Conservation (phyloP, 1,140 invertebrate genomes). For the Nylanderia fulva region DNA sequence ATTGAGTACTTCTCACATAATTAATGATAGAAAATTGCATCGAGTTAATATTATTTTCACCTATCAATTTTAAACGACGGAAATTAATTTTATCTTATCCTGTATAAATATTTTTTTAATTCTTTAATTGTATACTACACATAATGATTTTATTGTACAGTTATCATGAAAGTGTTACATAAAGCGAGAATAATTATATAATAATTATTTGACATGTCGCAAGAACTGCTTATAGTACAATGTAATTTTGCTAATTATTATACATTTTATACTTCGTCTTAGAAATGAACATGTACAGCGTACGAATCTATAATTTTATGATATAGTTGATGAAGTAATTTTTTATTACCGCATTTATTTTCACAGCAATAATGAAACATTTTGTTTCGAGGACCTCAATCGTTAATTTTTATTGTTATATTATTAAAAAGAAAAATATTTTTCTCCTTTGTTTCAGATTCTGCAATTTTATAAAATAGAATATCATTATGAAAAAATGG, state of each 20-base stretch:
- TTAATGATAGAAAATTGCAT: neutral
- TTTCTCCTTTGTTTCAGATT: conserved; percentile 87
- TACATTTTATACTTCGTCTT: neutral
- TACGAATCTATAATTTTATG: neutral
- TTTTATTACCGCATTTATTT: neutral
- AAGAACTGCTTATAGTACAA: neutral
- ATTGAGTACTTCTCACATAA: neutral
- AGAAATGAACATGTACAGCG: neutral
- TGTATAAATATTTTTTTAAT: neutral
- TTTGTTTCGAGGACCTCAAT: neutral
- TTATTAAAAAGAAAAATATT: neutral
- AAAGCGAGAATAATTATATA: neutral
- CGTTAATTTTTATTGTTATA: no score
- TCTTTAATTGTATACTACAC: neutral
- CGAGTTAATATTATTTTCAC: no score
- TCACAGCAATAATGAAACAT: neutral
- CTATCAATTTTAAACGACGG: no score
- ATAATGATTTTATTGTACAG: neutral
- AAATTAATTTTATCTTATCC: neutral
- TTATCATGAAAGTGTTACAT: neutral
- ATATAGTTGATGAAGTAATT: neutral
- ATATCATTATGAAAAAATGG: conserved; percentile 88
- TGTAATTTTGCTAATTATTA: neutral
- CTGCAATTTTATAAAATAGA: conserved; percentile 89
- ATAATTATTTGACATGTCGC: neutral